Base-by-base conservation (phyloP, 2,888 invertebrate species). In the Stenolophus ochropezus region DNA sequence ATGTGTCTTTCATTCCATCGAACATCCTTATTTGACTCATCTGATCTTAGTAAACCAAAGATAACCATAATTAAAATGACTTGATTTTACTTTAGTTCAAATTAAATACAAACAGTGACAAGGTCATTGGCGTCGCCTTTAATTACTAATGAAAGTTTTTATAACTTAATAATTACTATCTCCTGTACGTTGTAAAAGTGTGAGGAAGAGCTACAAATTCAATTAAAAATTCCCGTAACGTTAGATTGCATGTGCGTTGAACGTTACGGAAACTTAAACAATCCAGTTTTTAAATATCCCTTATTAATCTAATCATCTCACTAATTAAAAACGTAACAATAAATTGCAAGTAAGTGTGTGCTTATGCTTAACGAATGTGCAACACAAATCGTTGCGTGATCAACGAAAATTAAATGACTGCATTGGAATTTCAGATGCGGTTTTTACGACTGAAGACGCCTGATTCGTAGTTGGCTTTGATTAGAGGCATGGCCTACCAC, bases 251-350 rank as follows among this genome's bases (percentile, higher is more conserved):
- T 80, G 80, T n/a, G 33, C 47, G 16, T 6, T 4, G 51, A 80
- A 73, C 80, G 80, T 80, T 80, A 80, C 80, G 80, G 73, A 80
- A 71, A 73, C 33, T 56, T 20, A 73, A 49, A 47, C 65, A 73
- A 51, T 74, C 56, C 51, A 23, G 49, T 65, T 80, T 69, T 69
- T 79, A 69, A 79, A 69, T 79, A 79, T 61, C 79, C 51, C 79
- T 79, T 73, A 80, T 73, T 80, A 71, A 73, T 73, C 73, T 80
- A 80, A 80, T 71, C 73, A 80, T 80, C 73, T 73, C 51, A 33
- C 80, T 80, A 80, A 80, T 80, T 80, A 80, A 80, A 80, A 73
- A 56, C 56, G 33, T 14, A 56, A 42, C 47, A 33, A 80, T 80
- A 80, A 73, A 80, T 73, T 80, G 80, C 71, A 69, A 80, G 20